These are phyloP conservation scores for Acanthopleura granulata DNA, from an alignment of 2,888 invertebrate species.

Conservation along the genomic window DNA sequence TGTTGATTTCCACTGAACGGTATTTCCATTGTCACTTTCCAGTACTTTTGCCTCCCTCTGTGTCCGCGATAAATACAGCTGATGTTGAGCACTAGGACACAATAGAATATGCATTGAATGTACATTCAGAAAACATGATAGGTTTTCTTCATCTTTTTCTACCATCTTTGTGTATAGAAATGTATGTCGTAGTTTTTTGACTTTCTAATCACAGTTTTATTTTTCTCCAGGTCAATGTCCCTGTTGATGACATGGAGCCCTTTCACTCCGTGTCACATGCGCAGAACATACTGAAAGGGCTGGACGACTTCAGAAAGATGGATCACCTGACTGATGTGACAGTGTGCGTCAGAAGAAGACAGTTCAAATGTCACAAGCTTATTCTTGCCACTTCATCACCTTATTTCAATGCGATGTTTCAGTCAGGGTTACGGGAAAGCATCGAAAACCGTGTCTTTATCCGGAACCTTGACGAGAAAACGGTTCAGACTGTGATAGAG, in stretches of 20 bases:
- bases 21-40: too few relatives aligned
- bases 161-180: too few relatives aligned
- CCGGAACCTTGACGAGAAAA: slow-evolving; percentile 76
- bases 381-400: slow-evolving; percentile 56
- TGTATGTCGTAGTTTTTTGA: too few relatives aligned
- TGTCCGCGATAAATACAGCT: too few relatives aligned
- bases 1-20: too few relatives aligned
- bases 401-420: slow-evolving; percentile 60
- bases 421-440: slow-evolving; percentile 56
- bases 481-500: slow-evolving; percentile 83
- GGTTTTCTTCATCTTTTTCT: too few relatives aligned
- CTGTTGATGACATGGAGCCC: slow-evolving; percentile 13
- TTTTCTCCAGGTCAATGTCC: neutral
- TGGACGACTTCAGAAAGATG: slow-evolving; percentile 45
- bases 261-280: neutral
- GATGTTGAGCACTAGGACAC: too few relatives aligned
- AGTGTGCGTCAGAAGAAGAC: slow-evolving; percentile 50
- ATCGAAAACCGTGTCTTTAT: slow-evolving; percentile 50
- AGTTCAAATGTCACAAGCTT: slow-evolving; percentile 55
- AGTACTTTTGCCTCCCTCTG: too few relatives aligned
- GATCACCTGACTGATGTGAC: slow-evolving; percentile 56
- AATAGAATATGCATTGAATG: too few relatives aligned
- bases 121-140: too few relatives aligned
- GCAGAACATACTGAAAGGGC: slow-evolving; percentile 43
- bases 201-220: neutral